Percentiles rank a stretch among this genome's conserved stretches.
Conservation (phyloP, 2,888 invertebrate species). For the Smittia sp. region DNA sequence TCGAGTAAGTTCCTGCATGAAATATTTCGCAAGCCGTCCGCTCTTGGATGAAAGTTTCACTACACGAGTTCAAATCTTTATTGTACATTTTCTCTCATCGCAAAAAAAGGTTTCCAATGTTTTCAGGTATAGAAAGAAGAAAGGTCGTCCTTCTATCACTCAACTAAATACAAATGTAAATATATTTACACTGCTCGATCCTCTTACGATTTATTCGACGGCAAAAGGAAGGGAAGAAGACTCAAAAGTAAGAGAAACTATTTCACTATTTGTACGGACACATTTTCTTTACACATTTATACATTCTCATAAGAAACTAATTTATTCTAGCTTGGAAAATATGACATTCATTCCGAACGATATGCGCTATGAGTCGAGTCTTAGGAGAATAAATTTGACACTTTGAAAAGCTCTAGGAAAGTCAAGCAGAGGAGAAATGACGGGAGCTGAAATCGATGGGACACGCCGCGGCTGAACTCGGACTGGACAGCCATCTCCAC, state of each 20-base stretch:
- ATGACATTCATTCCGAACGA: not conserved
- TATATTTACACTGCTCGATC: not conserved
- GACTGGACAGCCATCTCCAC: constrained; percentile 38
- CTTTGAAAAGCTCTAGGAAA: not conserved
- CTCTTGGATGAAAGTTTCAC: not conserved
- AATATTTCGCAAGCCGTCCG: not conserved
- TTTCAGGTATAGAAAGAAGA: not conserved
- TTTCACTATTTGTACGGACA: constrained; percentile 9
- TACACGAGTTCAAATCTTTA: not conserved
- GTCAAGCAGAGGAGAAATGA: not conserved
- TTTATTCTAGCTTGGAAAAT: not conserved
- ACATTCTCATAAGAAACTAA: not conserved
- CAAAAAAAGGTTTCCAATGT: not conserved
- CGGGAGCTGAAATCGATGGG: not conserved
- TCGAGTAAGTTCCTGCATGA: not conserved
- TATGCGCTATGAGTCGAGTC: not conserved
- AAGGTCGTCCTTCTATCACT: not conserved
- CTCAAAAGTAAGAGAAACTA: not conserved
- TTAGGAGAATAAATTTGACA: constrained; percentile 16
- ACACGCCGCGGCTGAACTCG: constrained; percentile 19
- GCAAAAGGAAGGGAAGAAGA: too few species aligned
- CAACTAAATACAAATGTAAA: constrained; percentile 3
- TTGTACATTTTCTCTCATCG: constrained; percentile 18
- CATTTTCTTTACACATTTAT: constrained; percentile 3
- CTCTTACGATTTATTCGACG: not conserved